Percentiles rank a stretch among this genome's conserved stretches.
Evolutionary conservation across 2,113 vertebrate genomes (phyloP).

Genomic region (Corythaeola cristata): DNA sequence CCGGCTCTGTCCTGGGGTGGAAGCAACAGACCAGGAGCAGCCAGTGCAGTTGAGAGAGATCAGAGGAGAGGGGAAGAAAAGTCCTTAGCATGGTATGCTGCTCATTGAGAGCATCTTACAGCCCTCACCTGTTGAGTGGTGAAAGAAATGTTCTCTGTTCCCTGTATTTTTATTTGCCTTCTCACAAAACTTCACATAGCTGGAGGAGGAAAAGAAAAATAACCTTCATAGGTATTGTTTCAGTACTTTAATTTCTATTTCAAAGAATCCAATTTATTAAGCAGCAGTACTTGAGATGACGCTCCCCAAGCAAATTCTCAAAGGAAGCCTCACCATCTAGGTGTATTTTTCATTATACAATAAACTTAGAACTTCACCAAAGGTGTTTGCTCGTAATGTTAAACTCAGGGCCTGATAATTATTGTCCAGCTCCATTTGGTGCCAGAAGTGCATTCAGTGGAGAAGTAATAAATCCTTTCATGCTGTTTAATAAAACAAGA

Average conservation of each 20-base stretch:
- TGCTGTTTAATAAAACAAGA: slow-evolving; percentile 62
- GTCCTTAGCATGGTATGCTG: background rate
- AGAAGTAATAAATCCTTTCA: slow-evolving; percentile 51
- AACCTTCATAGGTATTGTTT: slow-evolving; percentile 8
- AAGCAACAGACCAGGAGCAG: background rate
- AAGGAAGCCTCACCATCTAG: slow-evolving; percentile 50
- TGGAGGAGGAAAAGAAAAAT: slow-evolving; percentile 17
- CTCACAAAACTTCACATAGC: background rate
- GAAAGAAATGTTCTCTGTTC: background rate
- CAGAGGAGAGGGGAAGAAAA: background rate
- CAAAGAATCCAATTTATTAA: slow-evolving; percentile 61
- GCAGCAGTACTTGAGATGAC: slow-evolving; percentile 52
- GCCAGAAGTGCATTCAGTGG: slow-evolving; percentile 33
- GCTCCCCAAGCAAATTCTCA: slow-evolving; percentile 49
- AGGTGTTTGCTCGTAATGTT: slow-evolving; percentile 55
- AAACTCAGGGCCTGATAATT: slow-evolving; percentile 29
- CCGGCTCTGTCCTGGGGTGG: background rate
- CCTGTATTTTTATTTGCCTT: background rate
- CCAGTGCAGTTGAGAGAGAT: background rate
- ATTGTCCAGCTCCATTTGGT: slow-evolving; percentile 8
- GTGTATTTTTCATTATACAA: slow-evolving; percentile 48
- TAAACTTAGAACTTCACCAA: background rate
- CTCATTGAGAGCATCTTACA: background rate
- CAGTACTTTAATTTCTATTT: slow-evolving; percentile 43
- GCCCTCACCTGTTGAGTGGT: background rate